Evolutionary conservation across 2,113 vertebrate species (phyloP), one percentile per base, ranked within the genome.

Genomic region (Addax nasomaculatus): DNA sequence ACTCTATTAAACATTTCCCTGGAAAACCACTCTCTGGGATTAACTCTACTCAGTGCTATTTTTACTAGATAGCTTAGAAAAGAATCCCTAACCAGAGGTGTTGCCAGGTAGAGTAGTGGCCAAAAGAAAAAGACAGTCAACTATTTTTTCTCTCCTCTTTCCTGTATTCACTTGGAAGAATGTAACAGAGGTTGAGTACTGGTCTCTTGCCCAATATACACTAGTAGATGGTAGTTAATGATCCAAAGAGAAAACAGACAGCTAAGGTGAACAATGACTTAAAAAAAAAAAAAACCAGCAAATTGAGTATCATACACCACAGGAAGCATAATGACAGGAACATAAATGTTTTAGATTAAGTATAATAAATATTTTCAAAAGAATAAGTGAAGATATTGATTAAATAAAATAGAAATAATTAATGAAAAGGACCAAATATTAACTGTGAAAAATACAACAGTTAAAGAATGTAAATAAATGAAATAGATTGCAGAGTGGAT

Each of bases 351-450:
- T 88, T 47, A 76, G 60, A 39, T 80, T 86, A 90, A 86, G 45
- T 53, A 83, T 85, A 64, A 45, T 81, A 88, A 89, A 60, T 76
- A 78, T 55, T 84, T 49, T 92, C 33, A 64, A 76, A 96, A 64
- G 43, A 87, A 47, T 58, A 96, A 92, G n/a, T 6, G 15, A 81
- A 88, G 27, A 60, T 83, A 88, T 9, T 79, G 67, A 76, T 45
- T 93, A 89, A 81, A 76, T 76, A 12, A 89, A 96, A 67, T 27
- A 67, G 27, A 80, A 96, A 78, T 83, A 62, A 92, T 64, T 90
- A 47, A 78, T 7, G 51, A 88, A 73, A 81, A 80, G 14, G 73
- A 91, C 25, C 11, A 84, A 96, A 76, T 76, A 84, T 49, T 95
- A 92, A 49, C 30, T 58, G 60, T 45, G 45, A 81, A 45, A 96